Base-by-base conservation (phyloP, 1,140 invertebrate species). In the Trichonephila clavata region DNA sequence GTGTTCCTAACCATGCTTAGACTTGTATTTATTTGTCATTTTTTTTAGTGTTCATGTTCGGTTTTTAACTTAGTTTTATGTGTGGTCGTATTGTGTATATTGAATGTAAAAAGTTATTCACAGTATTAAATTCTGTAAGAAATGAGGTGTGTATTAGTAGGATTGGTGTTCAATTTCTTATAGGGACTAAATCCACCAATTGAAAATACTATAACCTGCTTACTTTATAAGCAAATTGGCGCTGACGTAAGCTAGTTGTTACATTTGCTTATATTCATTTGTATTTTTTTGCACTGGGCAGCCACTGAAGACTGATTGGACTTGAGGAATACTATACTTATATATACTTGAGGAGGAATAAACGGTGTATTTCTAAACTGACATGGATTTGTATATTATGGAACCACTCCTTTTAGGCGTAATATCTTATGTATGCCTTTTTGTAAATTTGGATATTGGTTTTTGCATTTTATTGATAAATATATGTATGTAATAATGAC, bases 21-120 rank as follows among this genome's bases (percentile, higher is more conserved):
- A 57, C 83, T 84, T 84, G 83, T 84, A 84, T 84, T 84, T 84
- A 84, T 84, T 84, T 84, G 50, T 84, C 83, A 84, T 84, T 84
- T 24, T 39, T 39, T 84, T 84, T 59, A 84, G 57, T 84, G 83
- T 84, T 59, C 50, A 59, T 84, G n/a, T 84, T 59, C 83, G 27
- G 57, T 60, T 84, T 84, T 84, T 84, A 84, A 59, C 50, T 84
- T 60, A 84, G 83, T 84, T 84, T 84, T 84, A 59, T 57, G 20
- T 84, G 83, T 84, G 83, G 83, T 60, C 71, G 14, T 59, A 50
- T 59, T 50, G 83, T 84, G 83, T 84, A 43, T 32, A 57, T 84
- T 84, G 32, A 84, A 59, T 84, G 83, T 84, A 50, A 27, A 60
- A 21, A n/a, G n/a, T 59, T 77, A 32, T 60, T 84, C 83, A 39